phyloP scores from a whole-genome alignment of 2,113 vertebrate species.

The Sceloporus undulatus region DNA sequence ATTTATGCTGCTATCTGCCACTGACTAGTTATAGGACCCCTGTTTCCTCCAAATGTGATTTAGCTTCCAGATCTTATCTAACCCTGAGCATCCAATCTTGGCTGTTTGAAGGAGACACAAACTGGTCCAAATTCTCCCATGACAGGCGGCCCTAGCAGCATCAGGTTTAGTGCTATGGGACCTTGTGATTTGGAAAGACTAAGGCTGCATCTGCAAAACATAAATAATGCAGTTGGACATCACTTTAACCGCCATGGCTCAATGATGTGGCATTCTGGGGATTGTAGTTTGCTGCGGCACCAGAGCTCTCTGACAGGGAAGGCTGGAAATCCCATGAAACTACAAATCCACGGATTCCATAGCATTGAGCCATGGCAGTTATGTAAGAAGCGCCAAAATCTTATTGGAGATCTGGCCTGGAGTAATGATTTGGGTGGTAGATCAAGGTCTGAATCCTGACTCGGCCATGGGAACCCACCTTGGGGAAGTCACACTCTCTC shows the following conservation, averaged over 20 bases:
- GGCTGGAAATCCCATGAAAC: too few species aligned
- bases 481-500: too few species aligned
- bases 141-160: background rate
- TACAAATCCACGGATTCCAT: too few species aligned
- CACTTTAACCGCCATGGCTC: too few species aligned
- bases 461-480: background rate
- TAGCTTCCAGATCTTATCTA: fast-evolving
- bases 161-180: background rate
- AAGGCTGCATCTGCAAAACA: too few species aligned
- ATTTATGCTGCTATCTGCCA: slow-evolving; percentile 41
- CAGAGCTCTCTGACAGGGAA: too few species aligned
- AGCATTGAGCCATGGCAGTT: too few species aligned
- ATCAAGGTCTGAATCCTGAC: too few species aligned
- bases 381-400: too few species aligned
- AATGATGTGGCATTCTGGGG: too few species aligned
- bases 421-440: background rate
- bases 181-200: background rate
- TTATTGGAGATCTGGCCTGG: background rate
- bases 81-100: background rate
- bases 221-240: too few species aligned
- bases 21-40: background rate
- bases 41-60: background rate
- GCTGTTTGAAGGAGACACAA: background rate
- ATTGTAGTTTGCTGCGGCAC: too few species aligned
- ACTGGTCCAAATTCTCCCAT: background rate